Conservation (phyloP, 2,797 vertebrate species). For the Channa striata region DNA sequence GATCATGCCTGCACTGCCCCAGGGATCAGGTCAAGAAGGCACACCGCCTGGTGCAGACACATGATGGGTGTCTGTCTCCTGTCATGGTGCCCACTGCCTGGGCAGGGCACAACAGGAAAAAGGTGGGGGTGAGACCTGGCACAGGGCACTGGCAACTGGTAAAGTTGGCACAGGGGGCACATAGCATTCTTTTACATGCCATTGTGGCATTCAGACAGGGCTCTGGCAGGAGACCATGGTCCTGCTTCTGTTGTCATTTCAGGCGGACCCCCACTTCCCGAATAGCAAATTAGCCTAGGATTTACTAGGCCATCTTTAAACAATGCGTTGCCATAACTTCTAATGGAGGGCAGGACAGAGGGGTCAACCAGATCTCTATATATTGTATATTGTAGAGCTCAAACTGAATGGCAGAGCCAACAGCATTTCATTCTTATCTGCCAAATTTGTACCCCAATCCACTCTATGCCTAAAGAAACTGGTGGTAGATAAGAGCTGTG, state of each 20-base stretch:
- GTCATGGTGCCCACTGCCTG: slow-evolving; percentile 78
- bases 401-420: slow-evolving; percentile 78
- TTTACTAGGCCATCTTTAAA: slow-evolving; percentile 67
- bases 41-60: slow-evolving; percentile 77
- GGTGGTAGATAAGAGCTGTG: slow-evolving; percentile 47
- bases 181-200: slow-evolving; percentile 84
- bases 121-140: slow-evolving; percentile 65
- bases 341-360: slow-evolving; percentile 69
- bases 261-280: slow-evolving; percentile 74
- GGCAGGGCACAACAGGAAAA: slow-evolving; percentile 52
- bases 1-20: slow-evolving; percentile 65
- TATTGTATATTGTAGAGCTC: slow-evolving; percentile 69
- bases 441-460: slow-evolving; percentile 40
- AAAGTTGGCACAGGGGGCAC: slow-evolving; percentile 79
- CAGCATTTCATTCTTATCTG: slow-evolving; percentile 70
- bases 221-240: slow-evolving; percentile 77
- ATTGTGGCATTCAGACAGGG: slow-evolving; percentile 78
- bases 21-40: slow-evolving; percentile 75
- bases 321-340: slow-evolving; percentile 73
- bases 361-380: slow-evolving; percentile 79
- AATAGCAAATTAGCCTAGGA: slow-evolving; percentile 82
- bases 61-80: slow-evolving; percentile 82
- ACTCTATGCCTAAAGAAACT: slow-evolving; percentile 32
- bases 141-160: slow-evolving; percentile 75
- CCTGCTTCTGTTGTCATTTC: slow-evolving; percentile 71